Evolutionary conservation across 2,797 vertebrate species (phyloP).

Genomic region (Limnodromus scolopaceus): DNA sequence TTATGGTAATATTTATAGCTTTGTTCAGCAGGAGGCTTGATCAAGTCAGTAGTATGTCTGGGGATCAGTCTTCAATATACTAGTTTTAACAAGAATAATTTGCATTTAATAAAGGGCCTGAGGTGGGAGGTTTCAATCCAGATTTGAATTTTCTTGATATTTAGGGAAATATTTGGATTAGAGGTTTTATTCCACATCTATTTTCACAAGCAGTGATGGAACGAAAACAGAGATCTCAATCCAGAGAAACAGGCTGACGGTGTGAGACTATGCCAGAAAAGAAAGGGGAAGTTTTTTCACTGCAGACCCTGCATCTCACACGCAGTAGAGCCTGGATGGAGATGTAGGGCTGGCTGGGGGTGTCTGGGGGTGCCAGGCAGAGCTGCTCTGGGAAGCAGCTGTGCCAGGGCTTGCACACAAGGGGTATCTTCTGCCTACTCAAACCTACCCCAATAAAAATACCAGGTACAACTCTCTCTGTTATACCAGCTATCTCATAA

Average conservation of each 20-base stretch:
- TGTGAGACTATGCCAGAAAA: not conserved
- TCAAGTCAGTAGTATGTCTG: slow-evolving; percentile 61
- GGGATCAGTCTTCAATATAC: slow-evolving; percentile 15
- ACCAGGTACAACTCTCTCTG: not conserved
- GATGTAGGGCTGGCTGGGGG: not conserved
- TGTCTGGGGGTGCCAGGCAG: not conserved
- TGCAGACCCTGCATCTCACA: rapidly evolving
- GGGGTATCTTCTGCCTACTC: not conserved
- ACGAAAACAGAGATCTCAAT: not conserved
- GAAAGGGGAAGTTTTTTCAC: not conserved
- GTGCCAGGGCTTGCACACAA: not conserved
- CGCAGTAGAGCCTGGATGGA: not conserved
- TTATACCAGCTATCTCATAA: not conserved
- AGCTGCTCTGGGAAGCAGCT: not conserved
- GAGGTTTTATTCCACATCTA: not conserved
- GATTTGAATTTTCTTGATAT: not conserved
- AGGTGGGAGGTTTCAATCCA: not conserved
- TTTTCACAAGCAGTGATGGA: not conserved
- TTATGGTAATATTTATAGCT: slow-evolving; percentile 69
- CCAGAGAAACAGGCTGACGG: not conserved
- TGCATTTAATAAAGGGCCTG: slow-evolving; percentile 38
- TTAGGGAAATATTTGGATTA: slow-evolving; percentile 28
- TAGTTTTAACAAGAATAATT: slow-evolving; percentile 46
- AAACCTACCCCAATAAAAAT: not conserved
- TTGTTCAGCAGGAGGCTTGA: slow-evolving; percentile 64